phyloP scores from a whole-genome alignment of 2,888 invertebrate genomes.

The Drosophila bunnanda region DNA sequence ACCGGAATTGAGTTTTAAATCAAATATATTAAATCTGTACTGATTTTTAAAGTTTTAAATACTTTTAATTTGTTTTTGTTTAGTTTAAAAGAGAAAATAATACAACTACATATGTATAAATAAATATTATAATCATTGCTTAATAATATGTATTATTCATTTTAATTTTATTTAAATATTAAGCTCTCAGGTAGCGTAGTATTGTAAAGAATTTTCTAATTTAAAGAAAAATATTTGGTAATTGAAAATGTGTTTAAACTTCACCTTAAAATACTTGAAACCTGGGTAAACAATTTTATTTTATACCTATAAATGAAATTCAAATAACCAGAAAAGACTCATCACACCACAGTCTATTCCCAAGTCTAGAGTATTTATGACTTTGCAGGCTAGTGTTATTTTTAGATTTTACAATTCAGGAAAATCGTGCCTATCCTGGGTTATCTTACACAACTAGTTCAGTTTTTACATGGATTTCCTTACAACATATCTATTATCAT shows the following conservation, averaged over 20 bases:
- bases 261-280: not conserved
- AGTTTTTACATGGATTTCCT: constrained; percentile 22
- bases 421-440: not conserved
- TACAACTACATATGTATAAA: too few species aligned
- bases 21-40: too few species aligned
- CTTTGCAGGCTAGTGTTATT: not conserved
- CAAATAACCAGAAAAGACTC: not conserved
- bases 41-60: not conserved
- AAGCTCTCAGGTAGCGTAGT: constrained; percentile 2
- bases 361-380: not conserved
- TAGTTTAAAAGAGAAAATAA: too few species aligned
- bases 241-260: not conserved
- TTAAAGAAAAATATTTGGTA: not conserved
- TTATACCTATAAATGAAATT: not conserved
- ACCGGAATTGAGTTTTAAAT: not conserved
- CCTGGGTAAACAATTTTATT: not conserved
- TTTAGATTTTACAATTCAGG: constrained; percentile 14
- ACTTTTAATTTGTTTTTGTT: too few species aligned
- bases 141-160: too few species aligned
- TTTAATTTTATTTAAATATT: not conserved
- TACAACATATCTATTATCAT: constrained; percentile 13
- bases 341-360: not conserved
- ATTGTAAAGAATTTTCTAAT: too few species aligned
- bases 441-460: constrained; percentile 27
- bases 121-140: too few species aligned